These are phyloP conservation scores for Drosophila hamatofila DNA, from an alignment of 2,888 invertebrate species.

Conservation along the genomic window DNA sequence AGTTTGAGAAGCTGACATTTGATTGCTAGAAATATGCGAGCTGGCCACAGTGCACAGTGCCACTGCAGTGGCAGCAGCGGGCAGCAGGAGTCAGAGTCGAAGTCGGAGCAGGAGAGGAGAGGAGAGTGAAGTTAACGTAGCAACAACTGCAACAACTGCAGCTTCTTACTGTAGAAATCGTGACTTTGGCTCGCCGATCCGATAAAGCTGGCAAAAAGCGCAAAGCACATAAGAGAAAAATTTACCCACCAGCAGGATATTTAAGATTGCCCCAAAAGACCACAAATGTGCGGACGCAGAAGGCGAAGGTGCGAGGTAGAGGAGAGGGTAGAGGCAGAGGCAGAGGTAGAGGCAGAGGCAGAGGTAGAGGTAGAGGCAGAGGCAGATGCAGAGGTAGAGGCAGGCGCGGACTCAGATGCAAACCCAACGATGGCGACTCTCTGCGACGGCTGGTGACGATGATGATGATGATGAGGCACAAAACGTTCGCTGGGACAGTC, in stretches of 20 bases:
- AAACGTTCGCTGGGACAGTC: conserved; percentile 45
- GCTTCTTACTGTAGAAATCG: conserved; percentile 77
- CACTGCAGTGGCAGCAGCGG: conserved; percentile 16
- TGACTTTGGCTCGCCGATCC: conserved; percentile 83
- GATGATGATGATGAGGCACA: conserved; percentile 56
- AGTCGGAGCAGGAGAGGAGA: not conserved
- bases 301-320: not conserved
- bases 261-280: conserved; percentile 82
- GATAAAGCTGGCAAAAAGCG: conserved; percentile 77
- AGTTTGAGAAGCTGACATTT: conserved; percentile 27
- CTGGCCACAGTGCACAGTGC: conserved; percentile 37
- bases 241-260: conserved; percentile 85
- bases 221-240: conserved; percentile 72
- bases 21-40: conserved; percentile 43
- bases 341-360: not conserved
- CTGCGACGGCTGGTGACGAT: conserved; percentile 33
- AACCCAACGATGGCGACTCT: conserved; percentile 57
- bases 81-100: not conserved
- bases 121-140: conserved; percentile 34
- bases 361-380: not conserved
- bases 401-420: conserved; percentile 40
- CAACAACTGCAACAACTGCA: conserved; percentile 45
- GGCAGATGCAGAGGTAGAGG: not conserved
- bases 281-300: conserved; percentile 62
- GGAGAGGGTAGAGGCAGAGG: not conserved